phyloP scores from a whole-genome alignment of 2,888 invertebrate species.

The Epistrophe eligans region DNA sequence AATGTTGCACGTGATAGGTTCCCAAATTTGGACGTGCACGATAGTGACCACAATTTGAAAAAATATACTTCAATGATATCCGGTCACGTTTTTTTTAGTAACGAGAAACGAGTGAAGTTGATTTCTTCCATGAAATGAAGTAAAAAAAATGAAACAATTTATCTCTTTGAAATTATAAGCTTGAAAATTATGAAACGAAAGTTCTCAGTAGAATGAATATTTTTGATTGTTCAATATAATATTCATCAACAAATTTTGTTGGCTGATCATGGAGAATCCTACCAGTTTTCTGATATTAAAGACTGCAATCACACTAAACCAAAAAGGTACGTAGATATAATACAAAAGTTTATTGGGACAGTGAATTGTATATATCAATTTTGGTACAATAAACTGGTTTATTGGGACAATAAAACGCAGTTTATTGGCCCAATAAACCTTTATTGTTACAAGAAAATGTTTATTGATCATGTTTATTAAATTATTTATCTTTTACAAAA shows the following conservation, averaged over 20 bases:
- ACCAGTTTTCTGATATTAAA: too few relatives aligned
- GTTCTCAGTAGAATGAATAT: neutral
- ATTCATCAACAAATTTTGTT: neutral
- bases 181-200: neutral
- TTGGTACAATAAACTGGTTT: too few relatives aligned
- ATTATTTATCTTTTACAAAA: too few relatives aligned
- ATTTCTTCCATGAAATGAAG: slow-evolving; percentile 5
- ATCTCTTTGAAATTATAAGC: neutral
- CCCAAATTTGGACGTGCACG: slow-evolving; percentile 4
- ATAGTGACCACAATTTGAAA: slow-evolving; percentile 22
- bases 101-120: slow-evolving; percentile 16
- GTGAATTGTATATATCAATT: too few relatives aligned
- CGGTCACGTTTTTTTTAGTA: slow-evolving; percentile 31
- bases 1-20: slow-evolving; percentile 26
- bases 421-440: too few relatives aligned
- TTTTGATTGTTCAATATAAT: neutral
- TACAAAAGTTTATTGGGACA: too few relatives aligned
- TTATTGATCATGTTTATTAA: too few relatives aligned
- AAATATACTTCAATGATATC: slow-evolving; percentile 15
- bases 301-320: too few relatives aligned
- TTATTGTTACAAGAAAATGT: too few relatives aligned
- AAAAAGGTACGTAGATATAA: too few relatives aligned
- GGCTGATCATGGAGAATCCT: neutral
- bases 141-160: neutral
- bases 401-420: too few relatives aligned